Percentiles rank a stretch among this genome's conserved stretches.
Evolutionary conservation across 2,888 invertebrate genomes (phyloP).

Genomic region (Conistra vaccinii): DNA sequence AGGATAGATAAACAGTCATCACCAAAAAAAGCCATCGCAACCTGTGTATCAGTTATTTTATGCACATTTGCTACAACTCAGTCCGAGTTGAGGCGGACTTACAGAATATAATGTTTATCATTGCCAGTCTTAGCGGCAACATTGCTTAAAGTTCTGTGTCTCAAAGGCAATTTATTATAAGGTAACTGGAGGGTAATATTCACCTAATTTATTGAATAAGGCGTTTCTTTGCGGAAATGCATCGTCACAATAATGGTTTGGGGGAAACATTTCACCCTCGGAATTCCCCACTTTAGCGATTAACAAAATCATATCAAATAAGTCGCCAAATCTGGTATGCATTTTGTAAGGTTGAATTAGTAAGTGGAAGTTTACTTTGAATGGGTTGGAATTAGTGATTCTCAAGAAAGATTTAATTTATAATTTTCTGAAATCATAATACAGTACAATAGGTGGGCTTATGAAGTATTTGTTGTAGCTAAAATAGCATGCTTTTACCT

Average conservation of each 20-base stretch:
- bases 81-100: too few species aligned
- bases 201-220: constrained; percentile 63
- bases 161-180: constrained; percentile 33
- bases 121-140: not conserved
- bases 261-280: constrained; percentile 56
- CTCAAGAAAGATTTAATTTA: not conserved
- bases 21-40: not conserved
- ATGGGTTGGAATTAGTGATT: not conserved
- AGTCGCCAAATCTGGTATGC: constrained; percentile 40
- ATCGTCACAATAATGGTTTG: constrained; percentile 61
- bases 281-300: constrained; percentile 55
- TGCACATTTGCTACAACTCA: not conserved
- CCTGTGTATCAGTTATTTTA: not conserved
- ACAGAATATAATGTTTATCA: not conserved
- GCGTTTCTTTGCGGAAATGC: constrained; percentile 59
- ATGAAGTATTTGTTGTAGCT: not conserved
- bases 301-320: constrained; percentile 62
- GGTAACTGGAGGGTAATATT: constrained; percentile 50
- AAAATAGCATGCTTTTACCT: not conserved
- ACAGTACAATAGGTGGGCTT: not conserved
- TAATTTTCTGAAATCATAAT: not conserved
- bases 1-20: not conserved
- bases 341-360: constrained; percentile 22
- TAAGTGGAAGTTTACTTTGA: constrained; percentile 26
- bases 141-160: constrained; percentile 35